Percentiles rank a stretch among this genome's conserved stretches.
phyloP scores from a whole-genome alignment of 2,888 invertebrate species.

The Atethmia centrago region DNA sequence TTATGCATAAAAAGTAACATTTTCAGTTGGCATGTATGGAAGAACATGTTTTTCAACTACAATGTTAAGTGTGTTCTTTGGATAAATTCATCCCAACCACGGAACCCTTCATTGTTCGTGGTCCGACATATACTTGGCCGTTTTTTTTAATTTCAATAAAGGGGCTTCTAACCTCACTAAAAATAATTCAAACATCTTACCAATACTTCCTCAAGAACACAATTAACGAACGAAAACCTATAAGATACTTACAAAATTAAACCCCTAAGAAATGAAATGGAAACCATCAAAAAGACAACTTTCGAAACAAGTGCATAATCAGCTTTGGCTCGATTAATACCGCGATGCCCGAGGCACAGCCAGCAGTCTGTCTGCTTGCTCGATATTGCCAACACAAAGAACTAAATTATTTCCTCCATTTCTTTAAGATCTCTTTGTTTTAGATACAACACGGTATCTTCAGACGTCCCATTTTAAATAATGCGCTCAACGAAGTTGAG shows the following conservation, averaged over 20 bases:
- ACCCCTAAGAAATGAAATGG: constrained; percentile 72
- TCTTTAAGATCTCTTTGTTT: constrained; percentile 84
- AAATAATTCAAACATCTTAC: neutral
- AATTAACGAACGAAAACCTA: constrained; percentile 42
- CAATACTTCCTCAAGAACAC: constrained; percentile 11
- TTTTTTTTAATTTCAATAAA: neutral
- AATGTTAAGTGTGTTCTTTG: too few species aligned
- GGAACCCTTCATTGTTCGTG: too few species aligned
- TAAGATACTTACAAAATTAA: constrained; percentile 65
- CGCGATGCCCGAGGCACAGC: constrained; percentile 80
- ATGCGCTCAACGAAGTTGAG: constrained; percentile 41
- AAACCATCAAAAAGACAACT: constrained; percentile 77
- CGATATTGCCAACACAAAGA: constrained; percentile 87
- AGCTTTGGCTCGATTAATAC: constrained; percentile 89
- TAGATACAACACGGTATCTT: constrained; percentile 77
- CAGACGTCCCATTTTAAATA: constrained; percentile 49
- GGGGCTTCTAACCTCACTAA: neutral
- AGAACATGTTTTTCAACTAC: too few species aligned
- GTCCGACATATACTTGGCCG: too few species aligned
- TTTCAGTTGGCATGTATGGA: too few species aligned
- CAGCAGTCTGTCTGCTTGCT: constrained; percentile 72
- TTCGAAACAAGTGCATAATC: constrained; percentile 85
- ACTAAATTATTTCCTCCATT: constrained; percentile 88
- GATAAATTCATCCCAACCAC: too few species aligned
- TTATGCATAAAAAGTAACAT: too few species aligned